Conservation (phyloP, 1,140 invertebrate species). For the Diachasma alloeum region DNA sequence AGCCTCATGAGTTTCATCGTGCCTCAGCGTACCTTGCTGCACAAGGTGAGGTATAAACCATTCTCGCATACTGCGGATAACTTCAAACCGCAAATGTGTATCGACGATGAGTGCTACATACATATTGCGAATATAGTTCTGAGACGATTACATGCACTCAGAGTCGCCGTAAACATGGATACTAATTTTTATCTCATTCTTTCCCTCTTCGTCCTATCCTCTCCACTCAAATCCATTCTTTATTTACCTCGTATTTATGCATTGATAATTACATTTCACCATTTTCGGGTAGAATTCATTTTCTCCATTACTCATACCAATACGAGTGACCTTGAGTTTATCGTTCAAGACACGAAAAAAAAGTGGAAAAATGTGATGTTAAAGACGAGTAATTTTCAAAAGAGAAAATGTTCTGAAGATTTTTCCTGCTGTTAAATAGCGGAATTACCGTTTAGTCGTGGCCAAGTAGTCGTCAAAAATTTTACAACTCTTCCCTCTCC, state of each 20-base stretch:
- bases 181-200: neutral
- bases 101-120: slow-evolving; percentile 3
- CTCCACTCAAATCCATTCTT: neutral
- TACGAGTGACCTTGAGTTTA: neutral
- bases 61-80: slow-evolving; percentile 7
- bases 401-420: neutral
- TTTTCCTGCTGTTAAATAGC: slow-evolving; percentile 24
- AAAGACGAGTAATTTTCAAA: neutral
- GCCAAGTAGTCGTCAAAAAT: neutral
- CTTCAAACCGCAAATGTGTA: slow-evolving; percentile 22
- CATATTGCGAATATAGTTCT: slow-evolving; percentile 4
- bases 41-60: slow-evolving; percentile 21
- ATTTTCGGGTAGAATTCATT: neutral
- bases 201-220: neutral
- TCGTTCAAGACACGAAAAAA: neutral
- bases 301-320: neutral
- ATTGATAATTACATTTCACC: neutral
- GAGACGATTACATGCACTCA: neutral
- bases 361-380: neutral
- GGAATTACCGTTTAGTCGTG: slow-evolving; percentile 34
- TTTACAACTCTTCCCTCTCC: neutral
- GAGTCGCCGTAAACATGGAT: no score
- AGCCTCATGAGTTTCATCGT: neutral
- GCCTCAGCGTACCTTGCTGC: neutral
- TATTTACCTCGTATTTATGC: neutral